Percentiles rank a stretch among this genome's conserved stretches.
Evolutionary conservation across 2,797 vertebrate genomes (phyloP).

Genomic region (Falco peregrinus): DNA sequence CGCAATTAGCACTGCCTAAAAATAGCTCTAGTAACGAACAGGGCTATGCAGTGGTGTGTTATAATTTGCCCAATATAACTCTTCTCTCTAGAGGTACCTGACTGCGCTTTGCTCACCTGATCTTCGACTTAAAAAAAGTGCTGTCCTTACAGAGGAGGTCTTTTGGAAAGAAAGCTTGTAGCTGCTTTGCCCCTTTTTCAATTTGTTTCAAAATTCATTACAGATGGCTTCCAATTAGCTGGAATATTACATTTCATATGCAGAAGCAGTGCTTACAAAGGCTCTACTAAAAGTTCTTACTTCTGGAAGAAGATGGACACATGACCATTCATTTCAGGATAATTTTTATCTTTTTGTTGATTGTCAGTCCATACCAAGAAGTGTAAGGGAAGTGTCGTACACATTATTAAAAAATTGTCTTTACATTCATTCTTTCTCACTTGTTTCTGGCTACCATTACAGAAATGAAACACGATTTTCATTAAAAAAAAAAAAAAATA

Average conservation of each 20-base stretch:
- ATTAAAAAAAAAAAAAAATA: too few relatives aligned
- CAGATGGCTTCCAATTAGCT: background rate
- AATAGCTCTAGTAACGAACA: background rate
- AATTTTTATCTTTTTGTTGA: background rate
- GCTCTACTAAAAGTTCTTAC: background rate
- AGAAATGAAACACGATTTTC: background rate
- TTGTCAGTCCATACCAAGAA: background rate
- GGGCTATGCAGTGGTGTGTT: background rate
- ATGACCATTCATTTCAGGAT: background rate
- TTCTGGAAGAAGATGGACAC: background rate
- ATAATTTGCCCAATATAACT: background rate
- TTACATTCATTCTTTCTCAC: background rate
- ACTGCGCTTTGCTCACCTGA: background rate
- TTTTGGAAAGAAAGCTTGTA: background rate
- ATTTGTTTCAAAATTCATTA: constrained; percentile 6
- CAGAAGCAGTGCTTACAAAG: background rate
- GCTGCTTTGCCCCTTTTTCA: background rate
- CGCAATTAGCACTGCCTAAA: background rate
- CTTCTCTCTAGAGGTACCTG: background rate
- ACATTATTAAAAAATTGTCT: background rate
- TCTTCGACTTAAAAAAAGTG: background rate
- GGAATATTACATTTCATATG: background rate
- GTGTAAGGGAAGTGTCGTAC: background rate
- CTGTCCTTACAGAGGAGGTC: background rate
- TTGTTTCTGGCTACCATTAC: background rate